phyloP scores from a whole-genome alignment of 2,888 invertebrate genomes.

The Fragum whitleyi region DNA sequence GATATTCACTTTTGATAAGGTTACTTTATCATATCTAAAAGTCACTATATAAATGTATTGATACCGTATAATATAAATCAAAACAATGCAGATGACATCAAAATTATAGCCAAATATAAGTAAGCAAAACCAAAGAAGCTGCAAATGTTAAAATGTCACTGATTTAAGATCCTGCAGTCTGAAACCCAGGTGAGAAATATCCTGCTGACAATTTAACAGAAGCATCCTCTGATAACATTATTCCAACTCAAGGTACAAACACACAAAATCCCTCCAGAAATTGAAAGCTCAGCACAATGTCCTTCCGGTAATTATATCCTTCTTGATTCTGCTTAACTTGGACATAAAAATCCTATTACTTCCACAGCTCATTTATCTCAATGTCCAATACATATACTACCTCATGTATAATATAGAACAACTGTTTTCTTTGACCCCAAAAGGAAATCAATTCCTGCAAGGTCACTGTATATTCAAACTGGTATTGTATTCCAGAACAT shows the following conservation, averaged over 20 bases:
- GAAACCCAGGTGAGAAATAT: no score
- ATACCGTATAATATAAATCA: no score
- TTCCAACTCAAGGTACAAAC: not conserved
- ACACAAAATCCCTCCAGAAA: not conserved
- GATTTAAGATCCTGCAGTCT: no score
- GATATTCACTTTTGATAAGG: no score
- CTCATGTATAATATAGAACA: slow-evolving; percentile 10
- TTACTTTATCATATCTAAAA: no score
- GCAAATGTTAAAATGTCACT: no score
- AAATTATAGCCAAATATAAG: no score
- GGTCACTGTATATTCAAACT: slow-evolving; percentile 5
- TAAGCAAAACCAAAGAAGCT: no score
- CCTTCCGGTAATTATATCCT: slow-evolving; percentile 11
- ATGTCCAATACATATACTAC: slow-evolving; percentile 13
- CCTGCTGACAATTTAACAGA: no score
- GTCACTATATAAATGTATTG: no score
- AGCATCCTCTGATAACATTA: no score
- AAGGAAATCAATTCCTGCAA: slow-evolving; percentile 19
- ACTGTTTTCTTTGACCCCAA: slow-evolving; percentile 20
- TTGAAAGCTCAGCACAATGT: slow-evolving; percentile 16
- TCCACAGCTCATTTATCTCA: slow-evolving; percentile 7
- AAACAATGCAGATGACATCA: no score
- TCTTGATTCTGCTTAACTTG: not conserved
- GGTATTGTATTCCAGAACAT: not conserved
- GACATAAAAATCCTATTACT: slow-evolving; percentile 22